Base-by-base conservation (phyloP, 1,140 invertebrate species). In the Agraylea sexmaculata region DNA sequence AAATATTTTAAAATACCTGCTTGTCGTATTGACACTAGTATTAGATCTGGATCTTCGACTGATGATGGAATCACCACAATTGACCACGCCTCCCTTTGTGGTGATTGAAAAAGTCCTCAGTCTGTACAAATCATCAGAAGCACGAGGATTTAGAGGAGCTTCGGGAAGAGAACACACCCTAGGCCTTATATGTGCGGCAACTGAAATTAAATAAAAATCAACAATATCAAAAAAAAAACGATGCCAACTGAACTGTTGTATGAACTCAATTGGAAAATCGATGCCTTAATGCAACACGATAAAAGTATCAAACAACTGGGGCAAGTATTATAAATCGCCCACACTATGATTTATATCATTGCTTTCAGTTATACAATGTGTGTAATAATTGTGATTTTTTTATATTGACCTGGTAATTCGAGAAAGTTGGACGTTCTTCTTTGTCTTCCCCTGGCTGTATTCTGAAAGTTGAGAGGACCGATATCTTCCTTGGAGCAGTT, bases 81-180 rank as follows among this genome's bases (percentile, higher is more conserved):
- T 93, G 36, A 91, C 79, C 17, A 91, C 82, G 8, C 74, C 72
- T 1, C 81, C 81, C 57, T 87, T 87, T 48, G 81, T 83, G 11
- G 84, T 87, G 48, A 90, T 89, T 53, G 78, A 85, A 68, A 92
- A 93, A 31, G 84, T 89, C 1, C 88, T 62, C 22, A 92, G 73
- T 28, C 87, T 69, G 63, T 91, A 89, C 25, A 89, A 71, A 58
- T 88, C 84, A 49, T 86, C 80, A 8, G 80, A 80, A 11, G 75
- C 69, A 11, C 84, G 66, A 7, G 83, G 83, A 63, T 87, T 87
- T 67, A 85, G 85, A 1, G 77, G 70, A 56, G 84, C 82, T 60
- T 88, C 83, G 0, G 84, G 83, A 25, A 88, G 60, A 33, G 82
- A 87, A 58, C 84, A 85, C 0, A 88, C 85, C 4, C 86, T 68